These are phyloP conservation scores for Deilephila elpenor DNA, from an alignment of 2,888 invertebrate species.

Conservation along the genomic window DNA sequence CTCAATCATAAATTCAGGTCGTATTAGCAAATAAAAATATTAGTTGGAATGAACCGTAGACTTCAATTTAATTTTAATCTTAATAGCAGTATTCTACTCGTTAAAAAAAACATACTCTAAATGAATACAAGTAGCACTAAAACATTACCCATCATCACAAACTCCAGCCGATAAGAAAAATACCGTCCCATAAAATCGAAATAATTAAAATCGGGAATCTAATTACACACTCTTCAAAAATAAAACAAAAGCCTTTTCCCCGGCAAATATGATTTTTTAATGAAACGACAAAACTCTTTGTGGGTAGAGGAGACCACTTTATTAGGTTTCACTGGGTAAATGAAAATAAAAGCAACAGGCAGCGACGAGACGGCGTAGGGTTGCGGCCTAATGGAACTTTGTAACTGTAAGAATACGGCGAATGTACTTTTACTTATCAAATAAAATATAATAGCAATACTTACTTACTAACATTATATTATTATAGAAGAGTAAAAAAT, in stretches of 20 bases:
- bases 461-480: too few species aligned
- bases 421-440: not conserved
- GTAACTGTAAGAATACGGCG: slow-evolving; percentile 17
- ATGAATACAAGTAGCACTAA: too few species aligned
- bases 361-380: slow-evolving; percentile 31
- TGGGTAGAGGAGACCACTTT: slow-evolving; percentile 65
- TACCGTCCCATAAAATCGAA: not conserved
- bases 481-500: not conserved
- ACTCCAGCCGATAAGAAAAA: not conserved
- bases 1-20: too few species aligned
- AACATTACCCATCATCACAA: not conserved
- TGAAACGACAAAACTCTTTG: slow-evolving; percentile 76
- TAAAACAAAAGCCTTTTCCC: slow-evolving; percentile 56
- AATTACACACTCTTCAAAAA: slow-evolving; percentile 36
- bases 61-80: too few species aligned
- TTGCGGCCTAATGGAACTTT: slow-evolving; percentile 32
- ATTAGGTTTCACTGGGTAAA: slow-evolving; percentile 75
- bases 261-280: slow-evolving; percentile 74
- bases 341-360: slow-evolving; percentile 76
- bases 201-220: slow-evolving; percentile 3
- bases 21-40: too few species aligned
- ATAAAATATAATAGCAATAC: too few species aligned
- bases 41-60: too few species aligned
- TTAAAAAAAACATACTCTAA: too few species aligned
- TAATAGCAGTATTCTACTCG: too few species aligned